Base-by-base conservation (phyloP, 1,140 invertebrate genomes). In the Leguminivora glycinivorella region DNA sequence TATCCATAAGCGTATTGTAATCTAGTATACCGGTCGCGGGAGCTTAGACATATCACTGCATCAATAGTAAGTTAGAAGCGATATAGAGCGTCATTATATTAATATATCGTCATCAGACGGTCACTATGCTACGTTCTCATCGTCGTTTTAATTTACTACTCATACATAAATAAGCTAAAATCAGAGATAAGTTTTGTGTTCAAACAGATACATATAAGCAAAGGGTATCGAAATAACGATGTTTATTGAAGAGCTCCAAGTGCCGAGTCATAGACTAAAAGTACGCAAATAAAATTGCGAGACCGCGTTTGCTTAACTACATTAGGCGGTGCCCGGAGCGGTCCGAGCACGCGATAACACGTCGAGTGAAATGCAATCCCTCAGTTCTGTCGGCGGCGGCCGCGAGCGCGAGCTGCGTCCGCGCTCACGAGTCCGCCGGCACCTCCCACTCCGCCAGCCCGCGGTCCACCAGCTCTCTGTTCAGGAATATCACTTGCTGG, bases 401-500 rank as follows among this genome's bases (percentile, higher is more conserved):
- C 2, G 31, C 66, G 10, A 31, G 70, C 43, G n/a, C n/a, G n/a
- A n/a, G n/a, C n/a, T n/a, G n/a, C n/a, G n/a, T n/a, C n/a, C n/a
- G n/a, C n/a, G 70, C 75, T 92, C 87, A 91, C 83, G 87, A 88
- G 73, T 92, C 90, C 14, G 83, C 72, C 67, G 88, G 90, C 52
- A 93, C 69, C 67, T 90, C 88, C 94, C 94, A 95, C 82, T 93
- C 93, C 52, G 94, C 95, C 79, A 93, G 92, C 71, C 95, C 95
- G 87, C 93, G 92, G 72, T 93, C 93, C 74, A 95, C 94, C 76
- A 95, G 89, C 85, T 95, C 94, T 84, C 93, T 90, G 85, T 95
- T 95, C 72, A 95, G 92, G 85, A 93, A 94, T 89, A 95, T 92
- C 74, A 95, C 92, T 89, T 94, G 93, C 94, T 95, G 92, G 29